Percentiles rank a stretch among this genome's conserved stretches.
Evolutionary conservation across 2,797 vertebrate genomes (phyloP).

Genomic region (Erpetoichthys calabaricus): DNA sequence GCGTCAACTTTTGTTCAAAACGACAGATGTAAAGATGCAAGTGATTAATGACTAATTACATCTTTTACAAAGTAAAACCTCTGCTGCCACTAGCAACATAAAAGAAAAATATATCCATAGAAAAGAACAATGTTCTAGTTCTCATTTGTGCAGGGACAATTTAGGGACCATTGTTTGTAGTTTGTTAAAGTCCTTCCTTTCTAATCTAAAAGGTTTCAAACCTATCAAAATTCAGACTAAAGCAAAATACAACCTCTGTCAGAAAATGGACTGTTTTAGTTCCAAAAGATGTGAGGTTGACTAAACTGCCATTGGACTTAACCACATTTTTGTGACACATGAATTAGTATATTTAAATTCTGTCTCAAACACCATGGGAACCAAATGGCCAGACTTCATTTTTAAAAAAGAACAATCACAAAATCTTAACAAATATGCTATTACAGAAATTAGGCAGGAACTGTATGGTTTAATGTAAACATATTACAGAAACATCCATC

Average conservation of each 20-base stretch:
- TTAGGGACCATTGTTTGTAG: conserved; percentile 32
- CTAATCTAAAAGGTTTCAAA: conserved; percentile 27
- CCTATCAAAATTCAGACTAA: conserved; percentile 41
- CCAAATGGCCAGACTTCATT: conserved; percentile 28
- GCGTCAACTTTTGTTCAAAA: conserved; percentile 59
- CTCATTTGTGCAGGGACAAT: conserved; percentile 25
- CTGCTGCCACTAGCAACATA: conserved; percentile 20
- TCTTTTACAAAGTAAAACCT: conserved; percentile 51
- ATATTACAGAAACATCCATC: too few species aligned
- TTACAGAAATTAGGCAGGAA: too few species aligned
- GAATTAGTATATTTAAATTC: conserved; percentile 43
- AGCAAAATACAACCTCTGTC: conserved; percentile 33
- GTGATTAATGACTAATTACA: conserved; percentile 72
- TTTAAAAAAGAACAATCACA: conserved; percentile 35
- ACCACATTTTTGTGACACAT: conserved; percentile 37
- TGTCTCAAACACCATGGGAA: conserved; percentile 60
- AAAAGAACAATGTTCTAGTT: conserved; percentile 42
- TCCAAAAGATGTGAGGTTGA: conserved; percentile 34
- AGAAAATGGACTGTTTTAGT: conserved; percentile 51
- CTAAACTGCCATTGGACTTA: conserved; percentile 28
- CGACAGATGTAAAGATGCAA: conserved; percentile 72
- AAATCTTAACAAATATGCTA: conserved; percentile 28
- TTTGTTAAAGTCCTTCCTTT: conserved; percentile 35
- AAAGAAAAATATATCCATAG: conserved; percentile 29
- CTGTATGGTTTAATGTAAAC: too few species aligned